A percentile compares a stretch with the other conserved stretches of the same genome.
These are phyloP conservation scores for Nephrotoma flavescens DNA, from an alignment of 2,888 invertebrate species.

Conservation along the genomic window DNA sequence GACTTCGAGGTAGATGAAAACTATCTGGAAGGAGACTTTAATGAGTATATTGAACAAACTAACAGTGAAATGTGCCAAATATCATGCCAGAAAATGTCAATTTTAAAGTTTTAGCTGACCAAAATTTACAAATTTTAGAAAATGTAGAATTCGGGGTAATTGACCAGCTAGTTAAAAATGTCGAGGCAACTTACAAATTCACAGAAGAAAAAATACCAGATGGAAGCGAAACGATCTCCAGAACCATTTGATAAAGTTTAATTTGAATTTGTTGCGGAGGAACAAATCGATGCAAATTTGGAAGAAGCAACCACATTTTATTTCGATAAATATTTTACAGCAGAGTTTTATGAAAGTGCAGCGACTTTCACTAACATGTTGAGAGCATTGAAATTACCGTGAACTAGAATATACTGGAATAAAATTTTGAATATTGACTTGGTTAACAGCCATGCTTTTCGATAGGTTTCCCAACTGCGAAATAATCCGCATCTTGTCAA, in stretches of 20 bases:
- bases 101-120: neutral
- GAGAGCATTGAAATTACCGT: neutral
- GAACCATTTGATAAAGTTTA: neutral
- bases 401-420: no score
- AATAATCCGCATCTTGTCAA: neutral
- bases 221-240: neutral
- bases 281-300: no score
- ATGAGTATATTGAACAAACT: neutral
- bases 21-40: neutral
- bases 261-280: neutral
- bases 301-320: neutral
- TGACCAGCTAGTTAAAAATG: neutral
- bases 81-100: neutral
- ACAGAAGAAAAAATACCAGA: neutral
- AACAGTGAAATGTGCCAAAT: neutral
- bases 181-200: neutral
- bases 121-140: neutral
- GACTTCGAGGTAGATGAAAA: neutral
- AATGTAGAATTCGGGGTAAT: neutral
- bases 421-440: neutral
- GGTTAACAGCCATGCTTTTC: neutral
- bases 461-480: neutral
- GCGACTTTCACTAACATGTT: neutral
- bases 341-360: neutral
- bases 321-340: neutral